These are phyloP conservation scores for Chauna torquata DNA, from an alignment of 2,113 vertebrate species.

Conservation along the genomic window DNA sequence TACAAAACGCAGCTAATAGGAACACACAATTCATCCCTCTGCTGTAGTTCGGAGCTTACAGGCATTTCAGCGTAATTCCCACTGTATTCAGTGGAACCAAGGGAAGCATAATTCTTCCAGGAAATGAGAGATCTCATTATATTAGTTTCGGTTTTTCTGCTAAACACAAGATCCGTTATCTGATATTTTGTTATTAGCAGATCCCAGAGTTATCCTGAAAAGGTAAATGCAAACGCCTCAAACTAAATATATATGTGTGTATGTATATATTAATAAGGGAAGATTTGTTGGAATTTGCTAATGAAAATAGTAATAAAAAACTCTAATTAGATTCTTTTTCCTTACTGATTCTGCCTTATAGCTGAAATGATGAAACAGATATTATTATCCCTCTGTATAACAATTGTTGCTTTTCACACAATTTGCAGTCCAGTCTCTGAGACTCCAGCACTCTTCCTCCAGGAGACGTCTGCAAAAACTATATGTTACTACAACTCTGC, in stretches of 20 bases:
- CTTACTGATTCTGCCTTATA: background rate
- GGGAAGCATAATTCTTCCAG: background rate
- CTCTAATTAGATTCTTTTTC: background rate
- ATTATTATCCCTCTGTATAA: background rate
- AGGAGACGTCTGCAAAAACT: background rate
- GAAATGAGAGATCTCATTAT: background rate
- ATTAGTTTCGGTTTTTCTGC: background rate
- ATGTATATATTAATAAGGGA: background rate
- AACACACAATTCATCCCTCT: background rate
- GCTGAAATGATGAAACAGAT: background rate
- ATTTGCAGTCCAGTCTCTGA: background rate
- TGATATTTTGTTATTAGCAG: conserved; percentile 1
- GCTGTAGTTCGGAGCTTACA: background rate
- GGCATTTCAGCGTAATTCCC: background rate
- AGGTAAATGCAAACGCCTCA: background rate
- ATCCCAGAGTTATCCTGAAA: background rate
- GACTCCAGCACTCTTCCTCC: conserved; percentile 23
- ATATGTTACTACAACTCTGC: conserved; percentile 15
- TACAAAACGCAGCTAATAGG: background rate
- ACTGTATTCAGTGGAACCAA: background rate
- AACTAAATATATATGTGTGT: background rate
- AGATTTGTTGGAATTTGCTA: background rate
- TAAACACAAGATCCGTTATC: background rate
- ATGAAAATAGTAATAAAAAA: background rate
- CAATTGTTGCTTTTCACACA: background rate